Evolutionary conservation across 2,113 vertebrate species (phyloP).

Genomic region (Psettodes erumei): DNA sequence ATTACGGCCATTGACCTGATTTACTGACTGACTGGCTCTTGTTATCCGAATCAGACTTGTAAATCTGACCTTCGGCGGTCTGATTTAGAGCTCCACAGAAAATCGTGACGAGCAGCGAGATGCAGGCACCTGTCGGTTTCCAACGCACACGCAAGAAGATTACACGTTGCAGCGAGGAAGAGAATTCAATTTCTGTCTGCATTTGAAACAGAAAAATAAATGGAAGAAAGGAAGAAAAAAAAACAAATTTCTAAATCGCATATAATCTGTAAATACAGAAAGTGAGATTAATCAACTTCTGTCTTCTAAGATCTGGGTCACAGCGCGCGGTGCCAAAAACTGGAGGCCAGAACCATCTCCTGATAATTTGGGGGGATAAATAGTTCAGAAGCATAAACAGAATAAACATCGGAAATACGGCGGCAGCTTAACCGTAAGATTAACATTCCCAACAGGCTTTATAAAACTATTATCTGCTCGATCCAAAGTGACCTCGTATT

Average conservation of each 20-base stretch:
- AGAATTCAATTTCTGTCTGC: background rate
- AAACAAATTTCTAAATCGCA: conserved; percentile 14
- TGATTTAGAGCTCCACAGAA: conserved; percentile 49
- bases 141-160: background rate
- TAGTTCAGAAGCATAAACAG: conserved; percentile 2
- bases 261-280: conserved; percentile 35
- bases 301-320: conserved; percentile 59
- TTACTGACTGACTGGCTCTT: conserved; percentile 68
- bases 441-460: background rate
- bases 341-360: conserved; percentile 28
- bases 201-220: conserved; percentile 9
- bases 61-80: conserved; percentile 60
- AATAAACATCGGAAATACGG: background rate
- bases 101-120: conserved; percentile 20
- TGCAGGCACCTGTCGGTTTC: conserved; percentile 21
- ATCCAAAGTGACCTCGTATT: background rate
- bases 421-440: background rate
- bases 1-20: conserved; percentile 79
- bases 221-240: background rate
- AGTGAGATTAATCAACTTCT: conserved; percentile 55
- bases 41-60: conserved; percentile 62
- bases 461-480: background rate
- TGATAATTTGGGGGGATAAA: too few species aligned
- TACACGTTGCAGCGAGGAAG: background rate
- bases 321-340: conserved; percentile 38